These are phyloP conservation scores for Drosophila recens DNA, from an alignment of 2,888 invertebrate genomes.

Conservation along the genomic window DNA sequence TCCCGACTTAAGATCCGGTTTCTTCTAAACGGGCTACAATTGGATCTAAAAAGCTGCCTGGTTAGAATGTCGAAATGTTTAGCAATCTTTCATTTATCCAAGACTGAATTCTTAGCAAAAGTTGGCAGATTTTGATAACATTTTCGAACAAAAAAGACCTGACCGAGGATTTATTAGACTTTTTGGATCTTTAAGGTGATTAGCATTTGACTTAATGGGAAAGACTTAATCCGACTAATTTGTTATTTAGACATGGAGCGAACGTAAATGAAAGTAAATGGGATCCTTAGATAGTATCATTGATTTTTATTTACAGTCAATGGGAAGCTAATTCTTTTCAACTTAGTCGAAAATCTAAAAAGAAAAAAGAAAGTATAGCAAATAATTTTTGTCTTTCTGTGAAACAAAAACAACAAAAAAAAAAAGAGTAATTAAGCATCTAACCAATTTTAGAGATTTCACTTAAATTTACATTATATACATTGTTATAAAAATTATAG, in stretches of 20 bases:
- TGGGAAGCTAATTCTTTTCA: conserved; percentile 7
- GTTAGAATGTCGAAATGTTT: conserved; percentile 4
- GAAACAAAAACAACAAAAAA: conserved; percentile 23
- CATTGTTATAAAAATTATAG: conserved; percentile 70
- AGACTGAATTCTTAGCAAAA: conserved; percentile 17
- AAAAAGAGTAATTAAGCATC: conserved; percentile 49
- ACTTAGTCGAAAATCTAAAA: conserved; percentile 26
- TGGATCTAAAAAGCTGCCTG: neutral
- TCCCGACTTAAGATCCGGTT: conserved; percentile 6
- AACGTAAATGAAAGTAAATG: conserved; percentile 10
- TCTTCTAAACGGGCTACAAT: neutral
- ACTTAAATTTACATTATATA: conserved; percentile 64
- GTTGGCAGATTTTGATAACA: neutral
- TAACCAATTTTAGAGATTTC: conserved; percentile 53
- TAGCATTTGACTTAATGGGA: neutral
- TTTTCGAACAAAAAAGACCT: neutral
- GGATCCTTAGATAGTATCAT: conserved; percentile 17
- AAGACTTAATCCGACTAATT: conserved; percentile 5
- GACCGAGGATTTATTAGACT: neutral
- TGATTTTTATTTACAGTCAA: conserved; percentile 6
- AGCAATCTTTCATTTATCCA: neutral
- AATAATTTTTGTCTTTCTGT: conserved; percentile 39
- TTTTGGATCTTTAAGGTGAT: neutral
- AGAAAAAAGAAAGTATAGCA: conserved; percentile 2
- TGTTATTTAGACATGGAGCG: conserved; percentile 5